Base-by-base conservation (phyloP, 2,113 vertebrate genomes). In the Anser brachyrhynchus region DNA sequence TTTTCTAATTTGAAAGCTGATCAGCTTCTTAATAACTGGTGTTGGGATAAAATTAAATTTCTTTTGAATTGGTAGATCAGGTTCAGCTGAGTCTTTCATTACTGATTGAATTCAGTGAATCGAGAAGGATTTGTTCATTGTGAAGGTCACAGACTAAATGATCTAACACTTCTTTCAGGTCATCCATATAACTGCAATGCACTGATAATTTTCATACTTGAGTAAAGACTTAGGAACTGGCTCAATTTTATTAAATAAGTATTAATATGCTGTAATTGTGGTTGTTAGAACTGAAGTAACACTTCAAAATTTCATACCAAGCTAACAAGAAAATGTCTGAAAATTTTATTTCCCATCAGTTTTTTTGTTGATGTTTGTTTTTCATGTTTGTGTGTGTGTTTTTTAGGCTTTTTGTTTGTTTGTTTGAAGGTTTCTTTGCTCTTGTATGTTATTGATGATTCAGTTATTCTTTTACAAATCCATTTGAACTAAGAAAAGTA, bases 1-100 rank as follows among this genome's bases (percentile, higher is more conserved):
- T 94, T 94, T 86, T 88, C n/a, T 71, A 74, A 13, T 92, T 54
- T 84, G 22, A 62, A 84, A 73, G 33, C 70, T 88, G 58, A 73
- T 66, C 93, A 69, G 49, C n/a, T 92, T 80, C 39, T 72, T 73
- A 59, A 74, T 59, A 91, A 41, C n/a, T 87, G 84, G 23, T 74
- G 46, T 18, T 41, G 19, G 21, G 16, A 19, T 70, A 88, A 70
- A 58, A 77, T 66, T 10, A 74, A 74, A 59, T 86, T 65, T 43
- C 28, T 90, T 93, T 80, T 57, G 23, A 84, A 39, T 80, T 3
- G 1, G 39, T 83, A 78, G 75, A 70, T 16, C 35, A 81, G 1
- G 31, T 92, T 86, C 37, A 77, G 4, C 4, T 66, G n/a, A 62
- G 52, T 86, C 13, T 88, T 83, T 74, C 16, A 16, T 86, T 88